Conservation (phyloP, 2,888 invertebrate species). For the Sinopyrophorus schimmeli region DNA sequence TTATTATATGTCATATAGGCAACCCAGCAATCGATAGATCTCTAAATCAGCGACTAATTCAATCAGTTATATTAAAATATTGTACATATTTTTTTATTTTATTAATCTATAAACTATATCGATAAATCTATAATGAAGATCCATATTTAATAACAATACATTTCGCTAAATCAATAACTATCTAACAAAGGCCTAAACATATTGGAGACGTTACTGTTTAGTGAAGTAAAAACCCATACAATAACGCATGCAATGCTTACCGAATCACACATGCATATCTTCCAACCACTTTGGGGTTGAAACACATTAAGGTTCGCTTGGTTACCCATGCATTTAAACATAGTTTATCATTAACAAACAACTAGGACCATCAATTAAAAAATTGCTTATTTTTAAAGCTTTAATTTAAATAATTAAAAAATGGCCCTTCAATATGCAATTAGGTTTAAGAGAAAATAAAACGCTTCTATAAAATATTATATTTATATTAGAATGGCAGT, state of each 20-base stretch:
- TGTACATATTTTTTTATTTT: no score
- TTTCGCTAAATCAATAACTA: no score
- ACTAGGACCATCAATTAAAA: background rate
- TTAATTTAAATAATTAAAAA: background rate
- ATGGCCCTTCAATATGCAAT: background rate
- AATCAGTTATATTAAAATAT: no score
- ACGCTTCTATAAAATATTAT: constrained; percentile 19
- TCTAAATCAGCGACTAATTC: no score
- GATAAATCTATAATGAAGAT: no score
- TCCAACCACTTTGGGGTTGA: constrained; percentile 20
- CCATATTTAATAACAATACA: no score
- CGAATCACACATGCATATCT: constrained; percentile 39
- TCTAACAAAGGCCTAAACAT: no score
- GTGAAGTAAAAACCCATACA: constrained; percentile 35
- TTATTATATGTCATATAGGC: no score
- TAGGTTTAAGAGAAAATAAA: background rate
- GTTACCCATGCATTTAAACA: constrained; percentile 19
- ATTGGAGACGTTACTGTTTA: constrained; percentile 37
- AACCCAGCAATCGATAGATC: no score
- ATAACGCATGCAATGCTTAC: constrained; percentile 38
- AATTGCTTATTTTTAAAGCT: background rate
- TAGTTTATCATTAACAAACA: background rate
- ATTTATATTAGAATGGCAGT: constrained; percentile 55
- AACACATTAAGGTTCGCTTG: constrained; percentile 19
- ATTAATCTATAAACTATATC: no score